Conservation (phyloP, 1,140 invertebrate species). For the Rhynchophorus ferrugineus region DNA sequence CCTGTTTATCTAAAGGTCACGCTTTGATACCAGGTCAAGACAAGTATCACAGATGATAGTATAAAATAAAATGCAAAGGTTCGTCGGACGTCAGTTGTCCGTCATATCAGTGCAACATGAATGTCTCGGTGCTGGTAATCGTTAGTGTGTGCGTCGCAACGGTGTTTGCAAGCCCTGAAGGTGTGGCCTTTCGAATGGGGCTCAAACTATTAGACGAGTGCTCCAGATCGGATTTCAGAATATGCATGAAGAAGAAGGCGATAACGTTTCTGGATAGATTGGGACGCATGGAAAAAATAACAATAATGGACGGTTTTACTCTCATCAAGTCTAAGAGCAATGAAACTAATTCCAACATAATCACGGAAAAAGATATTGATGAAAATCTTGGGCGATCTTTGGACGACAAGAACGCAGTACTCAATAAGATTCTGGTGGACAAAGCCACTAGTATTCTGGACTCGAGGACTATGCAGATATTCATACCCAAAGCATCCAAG, state of each 20-base stretch:
- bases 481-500: conserved; percentile 57
- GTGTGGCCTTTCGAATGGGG: conserved; percentile 46
- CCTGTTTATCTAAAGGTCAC: conserved; percentile 21
- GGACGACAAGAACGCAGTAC: conserved; percentile 54
- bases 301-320: conserved; percentile 56
- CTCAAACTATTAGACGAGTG: conserved; percentile 58
- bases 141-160: conserved; percentile 24
- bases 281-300: conserved; percentile 57
- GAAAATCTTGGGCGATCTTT: conserved; percentile 52
- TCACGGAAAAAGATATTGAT: conserved; percentile 59
- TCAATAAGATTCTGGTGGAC: conserved; percentile 63
- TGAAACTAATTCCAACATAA: conserved; percentile 32
- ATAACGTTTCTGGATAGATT: conserved; percentile 66
- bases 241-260: conserved; percentile 73
- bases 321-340: conserved; percentile 50
- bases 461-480: conserved; percentile 64
- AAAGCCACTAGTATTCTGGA: conserved; percentile 61
- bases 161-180: conserved; percentile 35
- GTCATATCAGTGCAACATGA: conserved; percentile 14
- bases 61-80: conserved; percentile 27
- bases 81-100: background rate
- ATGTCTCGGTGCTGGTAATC: conserved; percentile 24
- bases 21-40: conserved; percentile 30
- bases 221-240: conserved; percentile 50
- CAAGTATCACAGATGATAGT: conserved; percentile 28